phyloP scores from a whole-genome alignment of 1,140 invertebrate species.

The Dendroctonus valens region DNA sequence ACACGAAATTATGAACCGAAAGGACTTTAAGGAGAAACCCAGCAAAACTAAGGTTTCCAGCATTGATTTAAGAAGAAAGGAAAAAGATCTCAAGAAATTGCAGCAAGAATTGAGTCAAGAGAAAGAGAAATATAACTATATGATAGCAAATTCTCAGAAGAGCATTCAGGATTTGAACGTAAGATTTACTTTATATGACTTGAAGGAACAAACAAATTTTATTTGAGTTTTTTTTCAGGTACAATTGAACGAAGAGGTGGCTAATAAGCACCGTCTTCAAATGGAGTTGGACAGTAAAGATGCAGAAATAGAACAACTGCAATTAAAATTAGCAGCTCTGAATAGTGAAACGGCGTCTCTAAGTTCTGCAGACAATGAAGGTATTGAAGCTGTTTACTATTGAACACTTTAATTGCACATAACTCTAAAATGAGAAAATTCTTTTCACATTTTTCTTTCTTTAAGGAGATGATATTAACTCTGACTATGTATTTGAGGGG shows the following conservation, averaged over 20 bases:
- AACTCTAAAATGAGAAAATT: background rate
- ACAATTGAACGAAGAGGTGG: constrained; percentile 63
- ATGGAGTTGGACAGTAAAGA: constrained; percentile 97
- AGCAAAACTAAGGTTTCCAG: constrained; percentile 72
- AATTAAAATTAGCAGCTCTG: constrained; percentile 73
- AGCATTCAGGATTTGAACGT: constrained; percentile 84
- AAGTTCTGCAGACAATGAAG: constrained; percentile 84
- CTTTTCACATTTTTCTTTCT: constrained; percentile 3
- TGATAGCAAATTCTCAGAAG: constrained; percentile 78
- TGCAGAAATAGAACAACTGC: constrained; percentile 90
- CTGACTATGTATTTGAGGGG: constrained; percentile 81
- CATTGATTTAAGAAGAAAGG: constrained; percentile 82
- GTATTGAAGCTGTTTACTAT: background rate
- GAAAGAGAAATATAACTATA: constrained; percentile 88
- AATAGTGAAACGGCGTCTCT: constrained; percentile 87
- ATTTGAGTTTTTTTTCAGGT: constrained; percentile 43
- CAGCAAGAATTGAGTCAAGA: constrained; percentile 95
- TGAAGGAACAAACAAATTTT: background rate
- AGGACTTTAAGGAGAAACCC: constrained; percentile 67
- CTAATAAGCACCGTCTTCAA: constrained; percentile 73
- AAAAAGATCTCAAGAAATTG: constrained; percentile 91
- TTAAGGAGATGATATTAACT: constrained; percentile 58
- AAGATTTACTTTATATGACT: constrained; percentile 27
- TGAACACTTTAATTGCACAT: background rate
- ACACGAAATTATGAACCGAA: constrained; percentile 93